These are phyloP conservation scores for Meda fulgida DNA, from an alignment of 2,797 vertebrate genomes.

Conservation along the genomic window DNA sequence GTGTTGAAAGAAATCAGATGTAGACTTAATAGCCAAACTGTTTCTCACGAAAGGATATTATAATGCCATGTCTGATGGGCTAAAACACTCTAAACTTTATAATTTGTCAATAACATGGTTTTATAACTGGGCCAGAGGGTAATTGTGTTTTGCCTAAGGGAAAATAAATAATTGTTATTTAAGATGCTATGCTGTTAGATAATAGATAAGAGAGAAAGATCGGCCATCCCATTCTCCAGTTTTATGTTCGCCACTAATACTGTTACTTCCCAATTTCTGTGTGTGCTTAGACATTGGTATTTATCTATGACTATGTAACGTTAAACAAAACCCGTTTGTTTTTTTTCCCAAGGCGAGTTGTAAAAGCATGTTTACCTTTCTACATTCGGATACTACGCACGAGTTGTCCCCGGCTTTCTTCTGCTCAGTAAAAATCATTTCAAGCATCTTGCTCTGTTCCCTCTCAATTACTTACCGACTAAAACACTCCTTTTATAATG, in stretches of 20 bases:
- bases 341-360: neutral
- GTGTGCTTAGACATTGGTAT: neutral
- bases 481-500: slow-evolving; percentile 35
- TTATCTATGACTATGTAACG: neutral
- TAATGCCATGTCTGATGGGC: neutral
- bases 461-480: slow-evolving; percentile 58
- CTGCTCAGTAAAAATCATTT: slow-evolving; percentile 68
- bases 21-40: no score
- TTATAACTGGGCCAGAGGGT: neutral
- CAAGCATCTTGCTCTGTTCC: slow-evolving; percentile 54
- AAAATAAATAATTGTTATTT: neutral
- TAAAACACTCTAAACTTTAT: neutral
- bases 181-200: neutral
- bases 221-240: neutral
- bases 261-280: neutral
- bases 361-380: slow-evolving; percentile 71
- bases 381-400: slow-evolving; percentile 66
- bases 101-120: neutral
- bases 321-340: no score
- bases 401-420: slow-evolving; percentile 65
- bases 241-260: neutral
- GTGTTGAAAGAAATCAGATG: neutral
- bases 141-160: neutral
- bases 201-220: neutral
- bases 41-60: neutral